phyloP scores from a whole-genome alignment of 2,797 vertebrate species.

The Brotula barbata region DNA sequence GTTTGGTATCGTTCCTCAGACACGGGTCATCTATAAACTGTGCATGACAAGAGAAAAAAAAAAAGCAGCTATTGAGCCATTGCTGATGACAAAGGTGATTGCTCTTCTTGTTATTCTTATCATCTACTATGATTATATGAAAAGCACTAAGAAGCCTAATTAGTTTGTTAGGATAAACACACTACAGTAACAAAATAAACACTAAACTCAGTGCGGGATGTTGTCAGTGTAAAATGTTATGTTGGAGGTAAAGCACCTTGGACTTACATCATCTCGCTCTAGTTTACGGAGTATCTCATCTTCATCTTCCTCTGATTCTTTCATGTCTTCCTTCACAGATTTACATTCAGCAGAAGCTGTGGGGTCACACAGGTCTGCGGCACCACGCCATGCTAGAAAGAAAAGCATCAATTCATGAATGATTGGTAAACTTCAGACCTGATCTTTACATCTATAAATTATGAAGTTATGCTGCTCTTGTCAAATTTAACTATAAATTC shows the following conservation, averaged over 20 bases:
- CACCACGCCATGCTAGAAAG: slow-evolving; percentile 66
- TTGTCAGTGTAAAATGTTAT: too few species aligned
- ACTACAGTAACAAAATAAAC: too few species aligned
- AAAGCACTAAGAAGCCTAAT: too few species aligned
- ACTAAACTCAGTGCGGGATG: too few species aligned
- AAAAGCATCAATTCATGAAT: neutral
- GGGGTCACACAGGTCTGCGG: slow-evolving; percentile 44
- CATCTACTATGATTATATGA: too few species aligned
- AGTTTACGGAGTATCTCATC: slow-evolving; percentile 75
- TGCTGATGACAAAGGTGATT: neutral
- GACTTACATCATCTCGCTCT: slow-evolving; percentile 76
- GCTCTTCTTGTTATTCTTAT: too few species aligned
- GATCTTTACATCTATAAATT: too few species aligned
- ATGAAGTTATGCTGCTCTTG: too few species aligned
- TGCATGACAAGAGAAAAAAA: neutral
- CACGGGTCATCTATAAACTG: slow-evolving; percentile 81
- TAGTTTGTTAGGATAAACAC: too few species aligned
- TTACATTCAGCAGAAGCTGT: slow-evolving; percentile 57
- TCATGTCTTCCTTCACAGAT: slow-evolving; percentile 73
- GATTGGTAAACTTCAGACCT: neutral
- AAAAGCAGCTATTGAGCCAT: neutral
- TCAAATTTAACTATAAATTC: too few species aligned
- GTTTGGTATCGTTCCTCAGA: slow-evolving; percentile 74
- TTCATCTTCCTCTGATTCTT: slow-evolving; percentile 61
- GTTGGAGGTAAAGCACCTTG: neutral